These are phyloP conservation scores for Halictus rubicundus DNA, from an alignment of 1,140 invertebrate species.

Conservation along the genomic window DNA sequence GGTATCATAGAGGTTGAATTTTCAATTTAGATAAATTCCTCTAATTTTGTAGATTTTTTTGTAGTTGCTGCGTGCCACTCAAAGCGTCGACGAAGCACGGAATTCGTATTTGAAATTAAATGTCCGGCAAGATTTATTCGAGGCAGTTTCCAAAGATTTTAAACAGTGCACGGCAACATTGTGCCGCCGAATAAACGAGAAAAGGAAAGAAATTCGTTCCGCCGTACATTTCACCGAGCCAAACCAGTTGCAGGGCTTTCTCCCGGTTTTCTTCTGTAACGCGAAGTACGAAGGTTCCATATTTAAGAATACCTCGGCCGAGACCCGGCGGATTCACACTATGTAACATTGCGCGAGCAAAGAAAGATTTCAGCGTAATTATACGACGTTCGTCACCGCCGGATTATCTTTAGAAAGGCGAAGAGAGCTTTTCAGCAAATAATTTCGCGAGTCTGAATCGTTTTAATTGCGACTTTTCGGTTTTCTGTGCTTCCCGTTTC, in stretches of 20 bases:
- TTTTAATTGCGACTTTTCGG: not conserved
- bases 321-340: not conserved
- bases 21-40: too few relatives aligned
- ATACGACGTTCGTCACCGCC: not conserved
- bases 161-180: not conserved
- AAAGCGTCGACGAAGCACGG: too few relatives aligned
- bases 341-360: not conserved
- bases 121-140: too few relatives aligned
- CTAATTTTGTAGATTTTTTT: too few relatives aligned
- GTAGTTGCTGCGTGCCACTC: too few relatives aligned
- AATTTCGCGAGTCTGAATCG: not conserved
- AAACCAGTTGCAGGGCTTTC: not conserved
- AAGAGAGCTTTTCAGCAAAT: not conserved
- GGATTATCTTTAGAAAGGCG: not conserved
- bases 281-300: not conserved
- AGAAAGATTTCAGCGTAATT: not conserved
- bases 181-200: slow-evolving; percentile 7
- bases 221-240: not conserved
- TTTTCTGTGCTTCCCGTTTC: not conserved
- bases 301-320: not conserved
- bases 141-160: slow-evolving; percentile 1
- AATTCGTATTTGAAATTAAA: too few relatives aligned
- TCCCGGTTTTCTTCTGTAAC: not conserved
- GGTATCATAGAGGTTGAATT: too few relatives aligned
- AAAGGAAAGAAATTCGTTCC: not conserved